A percentile compares a stretch with the other conserved stretches of the same genome.
These are phyloP conservation scores for Caenorhabditis elegans DNA, from an alignment of 1,140 invertebrate genomes.

Conservation along the genomic window DNA sequence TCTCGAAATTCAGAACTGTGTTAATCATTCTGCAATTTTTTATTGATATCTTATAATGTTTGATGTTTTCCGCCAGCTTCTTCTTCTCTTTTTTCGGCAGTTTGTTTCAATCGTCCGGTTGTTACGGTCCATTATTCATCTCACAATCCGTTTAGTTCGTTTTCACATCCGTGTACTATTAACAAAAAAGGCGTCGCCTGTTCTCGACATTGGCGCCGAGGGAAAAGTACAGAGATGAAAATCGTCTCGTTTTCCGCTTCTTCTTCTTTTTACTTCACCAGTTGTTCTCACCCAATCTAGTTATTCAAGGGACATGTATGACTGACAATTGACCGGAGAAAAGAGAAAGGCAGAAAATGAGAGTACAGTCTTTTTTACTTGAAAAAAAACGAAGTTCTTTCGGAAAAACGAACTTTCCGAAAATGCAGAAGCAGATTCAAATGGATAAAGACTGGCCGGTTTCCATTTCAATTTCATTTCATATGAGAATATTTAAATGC, in stretches of 20 bases:
- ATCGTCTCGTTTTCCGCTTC: neutral
- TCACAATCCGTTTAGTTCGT: constrained; percentile 11
- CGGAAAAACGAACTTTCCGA: neutral
- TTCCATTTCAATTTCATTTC: too few relatives aligned
- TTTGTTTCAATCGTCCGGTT: neutral
- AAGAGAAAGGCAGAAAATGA: neutral
- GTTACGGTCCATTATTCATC: constrained; percentile 23
- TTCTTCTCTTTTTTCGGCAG: neutral
- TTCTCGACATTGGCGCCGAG: neutral
- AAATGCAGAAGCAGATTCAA: neutral
- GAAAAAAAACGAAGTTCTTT: neutral
- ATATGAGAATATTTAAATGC: too few relatives aligned
- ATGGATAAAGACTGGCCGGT: neutral
- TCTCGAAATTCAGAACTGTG: too few relatives aligned
- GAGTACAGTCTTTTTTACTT: neutral
- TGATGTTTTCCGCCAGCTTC: too few relatives aligned
- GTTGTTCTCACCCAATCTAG: constrained; percentile 2
- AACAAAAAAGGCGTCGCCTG: constrained; percentile 22
- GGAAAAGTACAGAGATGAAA: constrained; percentile 20
- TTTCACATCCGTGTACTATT: constrained; percentile 31
- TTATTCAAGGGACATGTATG: constrained; percentile 5
- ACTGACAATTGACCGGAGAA: constrained; percentile 6
- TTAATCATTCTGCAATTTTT: too few relatives aligned
- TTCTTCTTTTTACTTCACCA: neutral
- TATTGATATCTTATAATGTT: too few relatives aligned